Evolutionary conservation across 2,797 vertebrate species (phyloP).

Genomic region (Squalus acanthias): DNA sequence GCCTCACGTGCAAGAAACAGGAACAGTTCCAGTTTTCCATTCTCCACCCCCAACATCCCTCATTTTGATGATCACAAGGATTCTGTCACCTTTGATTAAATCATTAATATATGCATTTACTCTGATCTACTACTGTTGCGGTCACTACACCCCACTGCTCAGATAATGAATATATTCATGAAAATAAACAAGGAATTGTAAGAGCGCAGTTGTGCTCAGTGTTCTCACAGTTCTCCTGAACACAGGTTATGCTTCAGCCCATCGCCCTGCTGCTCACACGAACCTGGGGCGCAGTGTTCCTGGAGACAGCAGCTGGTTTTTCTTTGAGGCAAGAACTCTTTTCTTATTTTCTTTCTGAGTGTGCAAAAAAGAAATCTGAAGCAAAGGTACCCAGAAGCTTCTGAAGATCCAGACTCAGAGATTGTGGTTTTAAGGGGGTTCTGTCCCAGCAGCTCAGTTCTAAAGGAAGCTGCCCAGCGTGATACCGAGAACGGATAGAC

Average conservation of each 20-base stretch:
- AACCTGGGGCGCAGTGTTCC: too few species aligned
- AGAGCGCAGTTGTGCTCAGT: background rate
- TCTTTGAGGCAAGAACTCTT: constrained; percentile 1
- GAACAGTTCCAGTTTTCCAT: background rate
- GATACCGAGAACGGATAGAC: background rate
- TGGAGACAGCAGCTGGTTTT: background rate
- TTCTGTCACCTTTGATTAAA: background rate
- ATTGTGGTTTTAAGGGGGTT: background rate
- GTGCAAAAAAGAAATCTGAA: background rate
- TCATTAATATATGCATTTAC: background rate
- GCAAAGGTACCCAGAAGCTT: too few species aligned
- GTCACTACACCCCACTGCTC: constrained; percentile 3
- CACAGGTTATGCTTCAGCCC: background rate
- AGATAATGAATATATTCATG: background rate
- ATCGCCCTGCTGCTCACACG: too few species aligned
- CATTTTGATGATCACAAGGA: background rate
- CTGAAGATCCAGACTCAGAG: background rate
- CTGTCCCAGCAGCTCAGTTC: background rate
- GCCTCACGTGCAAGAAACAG: background rate
- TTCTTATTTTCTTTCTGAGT: background rate
- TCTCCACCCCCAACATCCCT: background rate
- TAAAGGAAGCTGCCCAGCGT: background rate
- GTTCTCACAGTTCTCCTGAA: too few species aligned
- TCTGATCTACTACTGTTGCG: background rate
- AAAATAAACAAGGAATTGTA: background rate